Evolutionary conservation across 2,888 invertebrate species (phyloP).

Genomic region (Epistrophe grossulariae): DNA sequence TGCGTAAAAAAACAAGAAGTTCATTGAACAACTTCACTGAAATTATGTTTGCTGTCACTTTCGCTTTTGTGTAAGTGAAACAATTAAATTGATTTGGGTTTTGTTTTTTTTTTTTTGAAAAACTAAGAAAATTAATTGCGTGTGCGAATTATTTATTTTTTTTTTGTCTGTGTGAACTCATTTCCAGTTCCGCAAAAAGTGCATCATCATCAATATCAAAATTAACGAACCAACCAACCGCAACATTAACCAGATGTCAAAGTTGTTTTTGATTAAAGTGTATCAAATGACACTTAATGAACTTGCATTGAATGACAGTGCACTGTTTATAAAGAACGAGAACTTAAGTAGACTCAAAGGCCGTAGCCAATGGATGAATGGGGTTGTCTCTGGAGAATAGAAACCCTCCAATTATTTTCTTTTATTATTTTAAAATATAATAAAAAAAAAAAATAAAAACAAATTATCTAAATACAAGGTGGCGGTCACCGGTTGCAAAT

Average conservation of each 20-base stretch:
- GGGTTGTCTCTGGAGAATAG: not conserved
- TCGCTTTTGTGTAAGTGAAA: constrained; percentile 50
- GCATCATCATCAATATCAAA: constrained; percentile 47
- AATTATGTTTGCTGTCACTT: constrained; percentile 48
- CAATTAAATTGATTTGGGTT: constrained; percentile 34
- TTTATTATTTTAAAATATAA: too few species aligned
- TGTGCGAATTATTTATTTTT: constrained; percentile 45
- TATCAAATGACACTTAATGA: constrained; percentile 43
- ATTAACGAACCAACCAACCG: constrained; percentile 6
- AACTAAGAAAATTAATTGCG: constrained; percentile 47
- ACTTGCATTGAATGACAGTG: constrained; percentile 15
- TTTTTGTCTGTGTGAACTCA: constrained; percentile 12
- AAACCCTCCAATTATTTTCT: too few species aligned
- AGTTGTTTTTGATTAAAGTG: constrained; percentile 27
- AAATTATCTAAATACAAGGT: too few species aligned
- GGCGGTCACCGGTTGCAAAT: too few species aligned
- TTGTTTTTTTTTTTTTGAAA: constrained; percentile 1
- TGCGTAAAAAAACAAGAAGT: constrained; percentile 52
- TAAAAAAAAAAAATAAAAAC: too few species aligned
- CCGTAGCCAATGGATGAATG: not conserved
- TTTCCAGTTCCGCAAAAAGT: constrained; percentile 48
- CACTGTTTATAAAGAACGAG: constrained; percentile 4
- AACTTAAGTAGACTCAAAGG: not conserved
- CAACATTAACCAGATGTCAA: constrained; percentile 15
- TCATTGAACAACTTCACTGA: constrained; percentile 63